Evolutionary conservation across 2,113 vertebrate species (phyloP), one percentile per base, ranked within the genome.

Genomic region (Stictonetta naevosa): DNA sequence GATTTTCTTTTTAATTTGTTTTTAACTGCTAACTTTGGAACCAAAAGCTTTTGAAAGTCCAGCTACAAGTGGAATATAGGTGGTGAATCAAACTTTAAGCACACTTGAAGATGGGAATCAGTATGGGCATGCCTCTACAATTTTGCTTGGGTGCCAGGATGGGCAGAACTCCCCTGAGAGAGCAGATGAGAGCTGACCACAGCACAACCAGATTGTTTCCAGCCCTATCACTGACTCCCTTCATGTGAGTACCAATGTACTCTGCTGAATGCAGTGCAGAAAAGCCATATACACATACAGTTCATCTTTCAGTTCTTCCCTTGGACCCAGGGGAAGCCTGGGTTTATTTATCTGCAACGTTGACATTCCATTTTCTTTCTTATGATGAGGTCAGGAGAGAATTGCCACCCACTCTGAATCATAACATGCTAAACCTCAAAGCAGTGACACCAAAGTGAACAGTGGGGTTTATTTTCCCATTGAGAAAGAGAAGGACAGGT

Each of bases 321-420:
- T 89, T 0, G 0, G 10, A 67, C 9, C 16, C 15, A 60, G 33
- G 59, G 13, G 10, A 63, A 81, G 59, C 29, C 29, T 66, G 50
- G 29, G 82, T 92, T 59, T 75, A 68, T 88, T 89, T 91, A 79
- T 64, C 77, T 87, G 44, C 55, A 62, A 31, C 13, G 34, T 8
- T 79, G 28, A 73, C 48, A 73, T 62, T 89, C 26, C 31, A 87
- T 91, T 89, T 92, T 79, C 34, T 53, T 87, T 79, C 53, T 82
- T 92, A 66, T 18, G 13, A 52, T 56, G n/a, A 91, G 40, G 48
- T 48, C 69, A 73, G 66, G 29, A 84, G 25, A 85, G 29, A 79
- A 67, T 53, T 69, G 67, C 46, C 40, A 82, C 67, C 82, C 71
- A 55, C 20, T 69, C 66, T 83, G 87, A 94, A 76, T 44, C 5